A percentile compares a stretch with the other conserved stretches of the same genome.
Evolutionary conservation across 2,797 vertebrate genomes (phyloP).

Genomic region (Xyrichtys novacula): DNA sequence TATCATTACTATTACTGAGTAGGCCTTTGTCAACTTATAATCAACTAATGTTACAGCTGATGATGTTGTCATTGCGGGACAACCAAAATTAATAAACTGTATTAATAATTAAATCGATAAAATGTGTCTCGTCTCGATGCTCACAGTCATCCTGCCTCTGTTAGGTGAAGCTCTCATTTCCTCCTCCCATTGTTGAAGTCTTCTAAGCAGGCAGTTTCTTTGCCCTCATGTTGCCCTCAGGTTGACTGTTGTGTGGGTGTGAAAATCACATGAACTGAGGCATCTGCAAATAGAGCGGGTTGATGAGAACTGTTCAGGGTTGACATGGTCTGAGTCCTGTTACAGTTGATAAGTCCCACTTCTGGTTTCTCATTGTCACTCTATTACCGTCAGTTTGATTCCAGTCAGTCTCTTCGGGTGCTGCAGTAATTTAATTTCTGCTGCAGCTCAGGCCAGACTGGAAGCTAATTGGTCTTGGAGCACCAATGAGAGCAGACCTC

Average conservation of each 20-base stretch:
- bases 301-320: neutral
- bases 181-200: too few relatives aligned
- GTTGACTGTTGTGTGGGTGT: neutral
- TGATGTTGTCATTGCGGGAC: too few relatives aligned
- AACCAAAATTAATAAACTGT: too few relatives aligned
- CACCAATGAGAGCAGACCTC: neutral
- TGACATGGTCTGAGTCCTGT: neutral
- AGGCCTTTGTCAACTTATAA: too few relatives aligned
- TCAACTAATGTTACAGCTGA: too few relatives aligned
- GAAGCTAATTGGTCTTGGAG: conserved; percentile 19
- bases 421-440: conserved; percentile 42
- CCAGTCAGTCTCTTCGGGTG: conserved; percentile 28
- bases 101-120: too few relatives aligned
- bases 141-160: too few relatives aligned
- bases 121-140: too few relatives aligned
- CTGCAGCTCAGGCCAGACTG: conserved; percentile 7
- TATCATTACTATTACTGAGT: too few relatives aligned
- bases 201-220: neutral
- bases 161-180: too few relatives aligned
- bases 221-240: neutral
- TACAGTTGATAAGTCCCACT: too few relatives aligned
- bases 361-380: conserved; percentile 27
- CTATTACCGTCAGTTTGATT: conserved; percentile 48
- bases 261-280: neutral
- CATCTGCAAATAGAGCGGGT: neutral